Percentiles rank a stretch among this genome's conserved stretches.
Conservation (phyloP, 2,888 invertebrate genomes). For the Epirrhoe alternata region DNA sequence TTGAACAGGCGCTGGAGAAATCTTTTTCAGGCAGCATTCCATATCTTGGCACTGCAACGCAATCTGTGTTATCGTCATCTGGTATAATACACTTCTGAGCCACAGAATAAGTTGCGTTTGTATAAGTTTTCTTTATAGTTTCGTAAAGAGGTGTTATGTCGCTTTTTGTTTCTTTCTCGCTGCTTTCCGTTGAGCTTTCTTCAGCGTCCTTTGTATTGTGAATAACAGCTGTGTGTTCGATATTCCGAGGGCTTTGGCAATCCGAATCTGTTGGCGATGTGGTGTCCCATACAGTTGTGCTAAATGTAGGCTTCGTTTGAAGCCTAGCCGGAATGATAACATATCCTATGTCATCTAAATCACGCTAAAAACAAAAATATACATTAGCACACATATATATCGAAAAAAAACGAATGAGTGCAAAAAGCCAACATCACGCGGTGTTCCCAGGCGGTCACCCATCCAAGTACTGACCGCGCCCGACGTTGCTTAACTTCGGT, state of each 20-base stretch:
- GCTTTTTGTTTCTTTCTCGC: slow-evolving; percentile 66
- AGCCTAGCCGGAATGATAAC: slow-evolving; percentile 71
- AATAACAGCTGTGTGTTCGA: slow-evolving; percentile 63
- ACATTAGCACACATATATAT: background rate
- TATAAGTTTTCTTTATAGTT: slow-evolving; percentile 57
- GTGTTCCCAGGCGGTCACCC: slow-evolving; percentile 81
- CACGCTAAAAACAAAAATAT: slow-evolving; percentile 55
- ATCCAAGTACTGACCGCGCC: slow-evolving; percentile 82
- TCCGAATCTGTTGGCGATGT: slow-evolving; percentile 73
- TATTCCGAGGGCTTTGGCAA: slow-evolving; percentile 61
- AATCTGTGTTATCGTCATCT: slow-evolving; percentile 57
- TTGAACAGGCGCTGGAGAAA: slow-evolving; percentile 73
- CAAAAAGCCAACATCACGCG: slow-evolving; percentile 71
- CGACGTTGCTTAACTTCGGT: slow-evolving; percentile 82
- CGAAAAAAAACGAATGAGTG: slow-evolving; percentile 19
- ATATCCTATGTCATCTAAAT: slow-evolving; percentile 72
- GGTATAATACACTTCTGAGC: slow-evolving; percentile 63
- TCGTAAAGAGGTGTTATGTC: slow-evolving; percentile 67
- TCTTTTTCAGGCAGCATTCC: slow-evolving; percentile 63
- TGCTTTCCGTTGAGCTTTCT: slow-evolving; percentile 62
- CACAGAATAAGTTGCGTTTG: slow-evolving; percentile 46
- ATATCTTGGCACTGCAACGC: slow-evolving; percentile 52
- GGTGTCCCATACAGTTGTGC: slow-evolving; percentile 65
- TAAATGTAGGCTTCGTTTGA: slow-evolving; percentile 61
- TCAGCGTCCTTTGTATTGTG: slow-evolving; percentile 51